phyloP scores from a whole-genome alignment of 2,113 vertebrate species.

The Struthio camelus region DNA sequence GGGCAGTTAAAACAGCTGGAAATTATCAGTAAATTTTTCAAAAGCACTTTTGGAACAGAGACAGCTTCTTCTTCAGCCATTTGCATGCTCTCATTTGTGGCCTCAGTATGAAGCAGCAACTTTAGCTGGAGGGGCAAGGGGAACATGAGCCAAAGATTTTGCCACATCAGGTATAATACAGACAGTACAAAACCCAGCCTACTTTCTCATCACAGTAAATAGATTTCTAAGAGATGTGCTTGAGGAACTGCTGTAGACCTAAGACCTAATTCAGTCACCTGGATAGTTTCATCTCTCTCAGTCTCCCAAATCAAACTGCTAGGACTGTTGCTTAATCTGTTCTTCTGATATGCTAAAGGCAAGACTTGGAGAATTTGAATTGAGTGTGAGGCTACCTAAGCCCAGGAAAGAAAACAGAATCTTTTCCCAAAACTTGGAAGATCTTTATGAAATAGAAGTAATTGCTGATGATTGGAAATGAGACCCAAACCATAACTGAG shows the following conservation, averaged over 20 bases:
- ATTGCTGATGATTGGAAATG: background rate
- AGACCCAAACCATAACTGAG: background rate
- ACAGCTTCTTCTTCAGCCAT: background rate
- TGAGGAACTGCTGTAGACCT: background rate
- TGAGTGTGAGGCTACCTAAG: background rate
- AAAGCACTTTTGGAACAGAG: background rate
- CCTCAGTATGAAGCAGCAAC: background rate
- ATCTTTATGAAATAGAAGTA: background rate
- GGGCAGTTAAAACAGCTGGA: background rate
- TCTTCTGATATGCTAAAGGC: background rate
- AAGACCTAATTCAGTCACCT: background rate
- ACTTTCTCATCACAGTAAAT: background rate
- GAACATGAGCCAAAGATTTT: background rate
- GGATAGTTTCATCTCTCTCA: accelerated
- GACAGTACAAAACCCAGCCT: background rate
- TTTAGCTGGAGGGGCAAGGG: background rate
- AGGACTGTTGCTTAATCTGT: background rate
- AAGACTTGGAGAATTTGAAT: background rate
- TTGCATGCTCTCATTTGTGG: background rate
- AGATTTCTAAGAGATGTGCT: background rate
- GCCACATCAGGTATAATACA: background rate
- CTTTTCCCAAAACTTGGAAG: background rate
- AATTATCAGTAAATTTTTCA: background rate
- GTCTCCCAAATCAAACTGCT: background rate
- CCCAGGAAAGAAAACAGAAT: background rate